These are phyloP conservation scores for Philaethria dido DNA, from an alignment of 2,888 invertebrate genomes.

Conservation along the genomic window DNA sequence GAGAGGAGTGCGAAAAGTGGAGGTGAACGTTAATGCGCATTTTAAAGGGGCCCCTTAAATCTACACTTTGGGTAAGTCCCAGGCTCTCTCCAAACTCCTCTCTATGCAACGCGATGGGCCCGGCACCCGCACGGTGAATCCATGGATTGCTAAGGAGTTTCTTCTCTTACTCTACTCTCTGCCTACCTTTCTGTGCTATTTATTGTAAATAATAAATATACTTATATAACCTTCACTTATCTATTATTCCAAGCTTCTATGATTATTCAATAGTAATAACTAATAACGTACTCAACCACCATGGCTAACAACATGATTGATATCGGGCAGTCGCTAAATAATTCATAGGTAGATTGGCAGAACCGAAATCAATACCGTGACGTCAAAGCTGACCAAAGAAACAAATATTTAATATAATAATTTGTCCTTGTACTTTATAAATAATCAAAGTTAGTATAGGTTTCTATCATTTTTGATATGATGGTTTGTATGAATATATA, in stretches of 20 bases:
- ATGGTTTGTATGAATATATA: background rate
- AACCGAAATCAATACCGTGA: slow-evolving; percentile 11
- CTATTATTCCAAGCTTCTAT: background rate
- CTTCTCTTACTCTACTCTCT: too few relatives aligned
- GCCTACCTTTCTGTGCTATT: too few relatives aligned
- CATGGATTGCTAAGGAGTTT: too few relatives aligned
- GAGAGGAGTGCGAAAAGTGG: too few relatives aligned
- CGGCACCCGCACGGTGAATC: too few relatives aligned
- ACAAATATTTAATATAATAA: slow-evolving; percentile 1
- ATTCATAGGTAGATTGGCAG: slow-evolving; percentile 18
- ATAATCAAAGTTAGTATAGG: background rate
- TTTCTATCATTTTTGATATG: background rate
- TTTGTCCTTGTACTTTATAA: background rate
- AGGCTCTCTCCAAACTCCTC: too few relatives aligned
- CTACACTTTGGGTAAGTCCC: too few relatives aligned
- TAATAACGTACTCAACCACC: background rate
- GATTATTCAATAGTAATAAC: background rate
- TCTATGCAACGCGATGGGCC: too few relatives aligned
- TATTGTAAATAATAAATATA: background rate
- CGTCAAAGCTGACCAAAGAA: background rate
- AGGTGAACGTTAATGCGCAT: too few relatives aligned
- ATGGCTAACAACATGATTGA: slow-evolving; percentile 8
- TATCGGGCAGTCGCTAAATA: slow-evolving; percentile 9
- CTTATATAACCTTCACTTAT: background rate
- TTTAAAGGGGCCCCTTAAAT: too few relatives aligned